A percentile compares a stretch with the other conserved stretches of the same genome.
Evolutionary conservation across 2,888 invertebrate genomes (phyloP).

Genomic region (Diogma glabrata): DNA sequence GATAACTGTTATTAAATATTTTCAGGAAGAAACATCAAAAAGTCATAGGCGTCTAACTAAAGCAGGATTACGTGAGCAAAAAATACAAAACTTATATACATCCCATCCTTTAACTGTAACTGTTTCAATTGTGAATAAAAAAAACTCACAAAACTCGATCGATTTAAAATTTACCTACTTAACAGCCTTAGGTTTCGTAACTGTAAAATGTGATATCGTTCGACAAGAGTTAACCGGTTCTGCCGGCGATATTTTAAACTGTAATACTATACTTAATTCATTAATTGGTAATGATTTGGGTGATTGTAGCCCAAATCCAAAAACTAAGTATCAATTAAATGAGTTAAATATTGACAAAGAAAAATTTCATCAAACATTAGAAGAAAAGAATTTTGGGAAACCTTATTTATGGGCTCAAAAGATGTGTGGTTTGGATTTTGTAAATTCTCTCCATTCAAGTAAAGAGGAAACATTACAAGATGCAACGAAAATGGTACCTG

Average conservation of each 20-base stretch:
- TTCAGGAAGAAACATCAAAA: slow-evolving; percentile 10
- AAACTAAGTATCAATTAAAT: slow-evolving; percentile 54
- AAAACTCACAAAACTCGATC: slow-evolving; percentile 16
- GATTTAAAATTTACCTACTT: slow-evolving; percentile 24
- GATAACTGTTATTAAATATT: background rate
- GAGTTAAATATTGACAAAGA: slow-evolving; percentile 33
- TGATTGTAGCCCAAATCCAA: slow-evolving; percentile 68
- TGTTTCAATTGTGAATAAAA: background rate
- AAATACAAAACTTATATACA: slow-evolving; percentile 21
- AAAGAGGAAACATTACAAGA: slow-evolving; percentile 25
- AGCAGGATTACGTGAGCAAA: slow-evolving; percentile 15
- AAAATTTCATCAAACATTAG: slow-evolving; percentile 35
- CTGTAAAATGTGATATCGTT: slow-evolving; percentile 17
- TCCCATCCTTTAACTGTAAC: slow-evolving; percentile 25
- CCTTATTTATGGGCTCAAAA: slow-evolving; percentile 88
- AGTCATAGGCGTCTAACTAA: slow-evolving; percentile 16
- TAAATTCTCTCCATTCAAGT: slow-evolving; percentile 26
- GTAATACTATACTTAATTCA: slow-evolving; percentile 55
- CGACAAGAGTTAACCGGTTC: slow-evolving; percentile 4
- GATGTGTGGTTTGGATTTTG: slow-evolving; percentile 75
- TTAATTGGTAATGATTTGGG: slow-evolving; percentile 69
- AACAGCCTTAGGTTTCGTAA: slow-evolving; percentile 24
- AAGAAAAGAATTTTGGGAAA: slow-evolving; percentile 51
- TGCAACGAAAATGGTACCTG: slow-evolving; percentile 56
- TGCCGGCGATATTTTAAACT: slow-evolving; percentile 23